Conservation (phyloP, 2,888 invertebrate genomes). For the Netelia fuscicornis region DNA sequence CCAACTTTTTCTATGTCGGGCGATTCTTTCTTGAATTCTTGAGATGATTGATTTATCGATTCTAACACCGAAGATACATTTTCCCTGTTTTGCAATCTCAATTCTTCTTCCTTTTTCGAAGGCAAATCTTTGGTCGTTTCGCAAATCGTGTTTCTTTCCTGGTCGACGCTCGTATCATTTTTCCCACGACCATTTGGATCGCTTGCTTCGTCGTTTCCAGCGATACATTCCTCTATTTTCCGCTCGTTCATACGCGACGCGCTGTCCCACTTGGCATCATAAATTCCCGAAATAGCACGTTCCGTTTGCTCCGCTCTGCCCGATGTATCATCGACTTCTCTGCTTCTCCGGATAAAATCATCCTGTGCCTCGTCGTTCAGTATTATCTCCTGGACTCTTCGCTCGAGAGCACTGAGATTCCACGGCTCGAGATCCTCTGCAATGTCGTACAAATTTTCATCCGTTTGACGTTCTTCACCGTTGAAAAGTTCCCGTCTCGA, state of each 20-base stretch:
- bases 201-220: background rate
- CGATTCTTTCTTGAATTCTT: background rate
- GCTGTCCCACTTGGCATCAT: background rate
- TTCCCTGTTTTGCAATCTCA: background rate
- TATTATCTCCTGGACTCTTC: conserved; percentile 62
- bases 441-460: conserved; percentile 51
- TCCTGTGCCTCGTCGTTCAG: conserved; percentile 48
- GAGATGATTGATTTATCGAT: background rate
- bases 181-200: background rate
- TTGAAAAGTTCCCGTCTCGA: conserved; percentile 13
- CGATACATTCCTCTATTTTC: background rate
- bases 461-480: conserved; percentile 60
- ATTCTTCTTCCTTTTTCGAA: background rate
- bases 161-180: background rate
- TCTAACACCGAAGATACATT: background rate
- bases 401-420: conserved; percentile 63
- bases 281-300: conserved; percentile 1
- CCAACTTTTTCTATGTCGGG: background rate
- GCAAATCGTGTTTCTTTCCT: background rate
- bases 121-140: background rate
- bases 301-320: background rate
- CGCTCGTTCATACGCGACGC: background rate
- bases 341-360: conserved; percentile 33
- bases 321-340: conserved; percentile 47
- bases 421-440: conserved; percentile 69